Conservation (phyloP, 2,888 invertebrate genomes). For the Gastrophysa polygoni region DNA sequence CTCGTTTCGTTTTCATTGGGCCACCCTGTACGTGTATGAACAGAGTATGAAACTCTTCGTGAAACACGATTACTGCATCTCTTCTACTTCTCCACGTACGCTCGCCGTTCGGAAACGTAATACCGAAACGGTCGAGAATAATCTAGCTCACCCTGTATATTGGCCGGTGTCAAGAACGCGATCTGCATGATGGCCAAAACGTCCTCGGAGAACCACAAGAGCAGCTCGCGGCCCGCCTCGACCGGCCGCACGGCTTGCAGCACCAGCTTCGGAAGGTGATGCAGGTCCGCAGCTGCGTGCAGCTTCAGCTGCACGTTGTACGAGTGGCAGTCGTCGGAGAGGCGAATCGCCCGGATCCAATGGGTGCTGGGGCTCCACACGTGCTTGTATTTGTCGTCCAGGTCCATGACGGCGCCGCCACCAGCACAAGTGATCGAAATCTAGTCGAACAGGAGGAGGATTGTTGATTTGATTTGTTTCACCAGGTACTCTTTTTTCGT, state of each 20-base stretch:
- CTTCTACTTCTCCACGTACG: too few species aligned
- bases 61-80: too few species aligned
- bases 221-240: slow-evolving; percentile 70
- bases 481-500: too few species aligned
- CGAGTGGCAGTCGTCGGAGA: slow-evolving; percentile 71
- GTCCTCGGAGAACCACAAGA: slow-evolving; percentile 84
- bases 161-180: slow-evolving; percentile 75
- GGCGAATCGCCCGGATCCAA: slow-evolving; percentile 54
- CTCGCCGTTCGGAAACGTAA: too few species aligned
- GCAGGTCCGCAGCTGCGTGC: slow-evolving; percentile 38
- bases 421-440: slow-evolving; percentile 42
- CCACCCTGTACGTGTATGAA: too few species aligned
- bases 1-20: too few species aligned
- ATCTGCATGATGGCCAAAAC: slow-evolving; percentile 74
- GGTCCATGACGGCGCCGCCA: slow-evolving; percentile 36
- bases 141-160: background rate
- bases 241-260: slow-evolving; percentile 61
- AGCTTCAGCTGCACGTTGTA: slow-evolving; percentile 64
- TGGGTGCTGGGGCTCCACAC: slow-evolving; percentile 50
- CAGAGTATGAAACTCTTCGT: too few species aligned
- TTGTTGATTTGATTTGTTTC: too few species aligned
- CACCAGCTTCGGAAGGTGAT: slow-evolving; percentile 34
- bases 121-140: too few species aligned
- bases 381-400: slow-evolving; percentile 47
- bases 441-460: slow-evolving; percentile 36